Evolutionary conservation across 2,113 vertebrate genomes (phyloP).

Genomic region (Oryzias curvinotus): DNA sequence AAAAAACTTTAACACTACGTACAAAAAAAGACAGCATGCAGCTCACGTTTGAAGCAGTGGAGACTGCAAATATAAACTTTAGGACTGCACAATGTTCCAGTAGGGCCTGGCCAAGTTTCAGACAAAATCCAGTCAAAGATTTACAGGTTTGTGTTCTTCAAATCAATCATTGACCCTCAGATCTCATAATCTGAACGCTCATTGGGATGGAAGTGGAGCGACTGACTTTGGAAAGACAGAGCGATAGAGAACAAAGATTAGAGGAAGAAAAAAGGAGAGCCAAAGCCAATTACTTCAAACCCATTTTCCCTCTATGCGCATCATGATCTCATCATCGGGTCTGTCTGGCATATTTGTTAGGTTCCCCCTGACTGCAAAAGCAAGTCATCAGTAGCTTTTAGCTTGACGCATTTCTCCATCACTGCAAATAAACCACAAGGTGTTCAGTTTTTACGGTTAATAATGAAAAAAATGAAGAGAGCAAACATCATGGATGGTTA

Average conservation of each 20-base stretch:
- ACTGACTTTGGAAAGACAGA: conserved; percentile 39
- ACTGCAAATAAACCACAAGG: neutral
- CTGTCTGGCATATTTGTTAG: conserved; percentile 24
- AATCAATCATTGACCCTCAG: conserved; percentile 55
- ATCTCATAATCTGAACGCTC: conserved; percentile 76
- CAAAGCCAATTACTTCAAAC: conserved; percentile 44
- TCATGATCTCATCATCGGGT: conserved; percentile 65
- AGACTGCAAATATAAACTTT: conserved; percentile 30
- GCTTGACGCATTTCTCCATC: conserved; percentile 12
- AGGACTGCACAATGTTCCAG: conserved; percentile 13
- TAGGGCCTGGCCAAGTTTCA: neutral
- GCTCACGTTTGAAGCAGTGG: conserved; percentile 31
- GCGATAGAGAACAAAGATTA: neutral
- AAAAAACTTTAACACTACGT: conserved; percentile 6
- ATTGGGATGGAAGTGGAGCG: conserved; percentile 52
- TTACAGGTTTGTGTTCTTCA: conserved; percentile 4
- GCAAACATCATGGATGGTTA: conserved; percentile 30
- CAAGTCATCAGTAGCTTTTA: conserved; percentile 14
- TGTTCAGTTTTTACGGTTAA: conserved; percentile 7
- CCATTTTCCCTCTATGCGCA: conserved; percentile 65
- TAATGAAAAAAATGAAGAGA: conserved; percentile 22
- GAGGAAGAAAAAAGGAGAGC: conserved; percentile 12
- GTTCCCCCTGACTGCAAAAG: conserved; percentile 2
- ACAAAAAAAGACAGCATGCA: conserved; percentile 54
- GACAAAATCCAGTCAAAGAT: conserved; percentile 1